Base-by-base conservation (phyloP, 2,113 vertebrate species). In the Caranx melampygus region DNA sequence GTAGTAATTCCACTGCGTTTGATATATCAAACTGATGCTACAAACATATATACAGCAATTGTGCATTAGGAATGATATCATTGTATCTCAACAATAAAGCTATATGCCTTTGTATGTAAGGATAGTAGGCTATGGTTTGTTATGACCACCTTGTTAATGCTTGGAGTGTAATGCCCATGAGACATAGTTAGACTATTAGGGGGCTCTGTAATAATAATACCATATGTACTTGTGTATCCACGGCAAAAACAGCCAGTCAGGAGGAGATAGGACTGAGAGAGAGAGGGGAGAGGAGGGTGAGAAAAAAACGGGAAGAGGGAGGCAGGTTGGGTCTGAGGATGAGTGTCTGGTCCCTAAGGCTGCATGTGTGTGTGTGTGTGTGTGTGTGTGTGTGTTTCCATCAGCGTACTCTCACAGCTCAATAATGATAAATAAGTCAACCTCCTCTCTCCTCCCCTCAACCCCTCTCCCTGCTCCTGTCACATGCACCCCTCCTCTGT, bases 351-450 rank as follows among this genome's bases (percentile, higher is more conserved):
- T 91, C 88, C 89, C 90, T 88, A 79, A 83, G 85, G 89, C 86
- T 85, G 76, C 75, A 33, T 69, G 52, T 73, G 40, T 42, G 40
- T 42, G 40, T 67, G 54, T 40, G 35, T 69, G 70, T 37, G 35
- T 44, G 62, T 44, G 40, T 47, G 76, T 55, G 75, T 73, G 75
- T 54, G 37, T 51, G 63, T 83, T 81, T 86, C 76, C 45, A 59
- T 83, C 87, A 86, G 76, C 63, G 54, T 84, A 78, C 85, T 80
- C 89, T 90, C 88, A 89, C 91, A 92, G 88, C 89, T 93, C 91
- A 92, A 91, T 92, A 90, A 92, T 90, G 86, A 92, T 93, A 93
- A 92, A 91, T 92, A 92, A 93, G 89, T 93, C 89, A 92, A 88
- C 87, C 87, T 82, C 62, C 80, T 72, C 85, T 82, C 78, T 76